Conservation (phyloP, 2,888 invertebrate species). For the Aleiodes testaceus region DNA sequence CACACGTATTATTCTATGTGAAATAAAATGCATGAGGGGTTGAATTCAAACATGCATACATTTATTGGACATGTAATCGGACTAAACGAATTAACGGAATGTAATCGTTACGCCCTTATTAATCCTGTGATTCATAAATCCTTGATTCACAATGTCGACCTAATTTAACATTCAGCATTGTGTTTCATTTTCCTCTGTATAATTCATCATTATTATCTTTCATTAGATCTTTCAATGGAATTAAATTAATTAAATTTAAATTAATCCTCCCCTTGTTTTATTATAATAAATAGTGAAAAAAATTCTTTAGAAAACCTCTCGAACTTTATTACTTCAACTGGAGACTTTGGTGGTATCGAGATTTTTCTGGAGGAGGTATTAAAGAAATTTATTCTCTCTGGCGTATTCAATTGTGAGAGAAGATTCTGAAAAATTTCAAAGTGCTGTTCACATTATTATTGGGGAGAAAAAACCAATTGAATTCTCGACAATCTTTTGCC, state of each 20-base stretch:
- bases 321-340: constrained; percentile 8
- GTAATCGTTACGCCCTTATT: constrained; percentile 37
- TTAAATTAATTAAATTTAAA: too few relatives aligned
- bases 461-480: background rate
- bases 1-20: background rate
- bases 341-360: background rate
- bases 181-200: background rate
- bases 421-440: constrained; percentile 2
- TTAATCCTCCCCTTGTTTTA: too few relatives aligned
- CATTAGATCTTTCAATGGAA: too few relatives aligned
- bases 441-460: background rate
- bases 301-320: too few relatives aligned
- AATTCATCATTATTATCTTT: background rate
- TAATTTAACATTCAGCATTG: constrained; percentile 4
- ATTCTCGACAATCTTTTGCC: constrained; percentile 29
- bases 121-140: constrained; percentile 30
- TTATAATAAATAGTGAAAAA: too few relatives aligned
- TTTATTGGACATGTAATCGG: constrained; percentile 34
- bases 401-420: background rate
- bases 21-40: constrained; percentile 23
- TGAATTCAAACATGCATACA: background rate
- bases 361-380: constrained; percentile 16
- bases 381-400: constrained; percentile 24
- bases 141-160: constrained; percentile 7
- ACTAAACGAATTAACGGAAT: constrained; percentile 41